Evolutionary conservation across 2,888 invertebrate species (phyloP).

Genomic region (Seira ritae): DNA sequence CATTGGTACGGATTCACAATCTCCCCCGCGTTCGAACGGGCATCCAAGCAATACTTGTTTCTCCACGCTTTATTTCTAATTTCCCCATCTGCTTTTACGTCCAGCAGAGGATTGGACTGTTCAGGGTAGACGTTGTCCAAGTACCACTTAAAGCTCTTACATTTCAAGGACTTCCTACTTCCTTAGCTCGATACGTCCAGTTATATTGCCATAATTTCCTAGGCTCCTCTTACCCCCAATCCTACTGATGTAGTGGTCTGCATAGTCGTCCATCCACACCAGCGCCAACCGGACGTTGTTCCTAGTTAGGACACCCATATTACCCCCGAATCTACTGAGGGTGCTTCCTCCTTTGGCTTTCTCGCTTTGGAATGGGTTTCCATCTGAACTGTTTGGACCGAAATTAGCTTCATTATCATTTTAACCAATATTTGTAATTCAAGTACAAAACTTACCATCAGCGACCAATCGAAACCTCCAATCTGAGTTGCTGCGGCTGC

Average conservation of each 20-base stretch:
- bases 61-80: background rate
- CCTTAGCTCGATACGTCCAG: constrained; percentile 84
- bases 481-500: background rate
- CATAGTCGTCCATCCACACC: constrained; percentile 98
- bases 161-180: constrained; percentile 84
- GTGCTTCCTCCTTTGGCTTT: background rate
- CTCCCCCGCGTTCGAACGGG: background rate
- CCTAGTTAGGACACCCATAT: constrained; percentile 76
- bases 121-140: constrained; percentile 90
- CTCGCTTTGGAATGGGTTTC: too few species aligned
- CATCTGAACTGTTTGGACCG: constrained; percentile 15
- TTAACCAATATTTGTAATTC: too few species aligned
- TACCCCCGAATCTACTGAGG: background rate
- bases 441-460: constrained; percentile 54
- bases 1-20: background rate
- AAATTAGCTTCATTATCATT: constrained; percentile 15
- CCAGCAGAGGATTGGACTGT: constrained; percentile 75
- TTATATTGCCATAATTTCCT: constrained; percentile 85
- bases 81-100: background rate
- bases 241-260: constrained; percentile 82
- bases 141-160: constrained; percentile 92
- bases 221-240: constrained; percentile 77
- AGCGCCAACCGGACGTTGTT: constrained; percentile 95
- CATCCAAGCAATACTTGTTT: background rate
- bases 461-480: constrained; percentile 17